These are phyloP conservation scores for Galendromus occidentalis DNA, from an alignment of 1,140 invertebrate species.

Conservation along the genomic window DNA sequence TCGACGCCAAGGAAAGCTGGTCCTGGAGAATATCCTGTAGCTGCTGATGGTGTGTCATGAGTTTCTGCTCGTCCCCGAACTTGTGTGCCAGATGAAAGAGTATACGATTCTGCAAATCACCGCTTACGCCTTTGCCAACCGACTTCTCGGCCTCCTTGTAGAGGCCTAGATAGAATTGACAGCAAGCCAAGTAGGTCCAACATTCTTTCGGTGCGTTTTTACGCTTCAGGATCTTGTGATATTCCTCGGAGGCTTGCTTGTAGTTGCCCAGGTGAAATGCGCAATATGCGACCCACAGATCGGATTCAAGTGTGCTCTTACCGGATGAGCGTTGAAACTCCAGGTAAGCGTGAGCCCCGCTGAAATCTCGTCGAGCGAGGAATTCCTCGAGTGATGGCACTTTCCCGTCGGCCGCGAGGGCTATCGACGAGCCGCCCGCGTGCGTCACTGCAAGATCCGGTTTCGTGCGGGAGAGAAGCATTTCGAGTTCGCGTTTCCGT, in stretches of 20 bases:
- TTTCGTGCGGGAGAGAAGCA: conserved; percentile 23
- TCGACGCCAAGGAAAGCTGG: conserved; percentile 81
- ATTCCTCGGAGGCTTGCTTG: conserved; percentile 50
- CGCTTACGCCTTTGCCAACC: conserved; percentile 26
- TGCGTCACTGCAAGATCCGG: conserved; percentile 17
- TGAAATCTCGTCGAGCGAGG: conserved; percentile 67
- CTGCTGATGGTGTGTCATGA: conserved; percentile 59
- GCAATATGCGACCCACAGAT: conserved; percentile 80
- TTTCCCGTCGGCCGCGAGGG: conserved; percentile 23
- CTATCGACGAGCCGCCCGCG: conserved; percentile 10
- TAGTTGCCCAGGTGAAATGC: conserved; percentile 87
- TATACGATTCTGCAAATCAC: conserved; percentile 43
- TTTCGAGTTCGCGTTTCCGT: too few relatives aligned
- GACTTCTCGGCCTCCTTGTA: conserved; percentile 42
- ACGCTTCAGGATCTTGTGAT: conserved; percentile 27
- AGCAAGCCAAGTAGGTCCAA: conserved; percentile 65
- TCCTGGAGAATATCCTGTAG: conserved; percentile 76
- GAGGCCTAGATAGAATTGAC: conserved; percentile 82
- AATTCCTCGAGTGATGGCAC: conserved; percentile 75
- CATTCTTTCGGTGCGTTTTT: conserved; percentile 31
- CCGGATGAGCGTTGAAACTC: conserved; percentile 42
- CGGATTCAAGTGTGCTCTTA: conserved; percentile 39
- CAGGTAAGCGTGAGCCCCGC: conserved; percentile 70
- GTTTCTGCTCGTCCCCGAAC: conserved; percentile 58
- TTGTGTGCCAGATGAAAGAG: conserved; percentile 87